A percentile compares a stretch with the other conserved stretches of the same genome.
Evolutionary conservation across 2,113 vertebrate species (phyloP).

Genomic region (Orycteropus afer): DNA sequence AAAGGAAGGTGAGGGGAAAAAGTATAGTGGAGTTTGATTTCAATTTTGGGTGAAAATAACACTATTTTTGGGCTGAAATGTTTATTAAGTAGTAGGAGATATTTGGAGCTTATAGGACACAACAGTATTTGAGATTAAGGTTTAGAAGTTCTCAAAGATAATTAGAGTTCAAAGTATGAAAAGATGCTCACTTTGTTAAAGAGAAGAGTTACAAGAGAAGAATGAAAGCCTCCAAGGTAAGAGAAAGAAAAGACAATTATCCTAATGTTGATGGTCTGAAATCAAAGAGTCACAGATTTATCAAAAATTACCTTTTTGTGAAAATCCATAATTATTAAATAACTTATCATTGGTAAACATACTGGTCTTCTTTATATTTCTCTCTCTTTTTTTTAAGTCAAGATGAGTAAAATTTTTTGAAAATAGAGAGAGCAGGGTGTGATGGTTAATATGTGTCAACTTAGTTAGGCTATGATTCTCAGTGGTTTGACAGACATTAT

Average conservation of each 20-base stretch:
- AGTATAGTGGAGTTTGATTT: background rate
- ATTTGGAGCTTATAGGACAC: background rate
- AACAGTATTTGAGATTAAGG: background rate
- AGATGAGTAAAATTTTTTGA: background rate
- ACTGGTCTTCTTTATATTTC: too few relatives aligned
- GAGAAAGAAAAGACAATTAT: background rate
- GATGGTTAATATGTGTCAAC: too few relatives aligned
- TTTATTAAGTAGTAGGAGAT: background rate
- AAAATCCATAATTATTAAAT: conserved; percentile 21
- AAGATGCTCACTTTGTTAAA: background rate
- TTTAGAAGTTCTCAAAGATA: background rate
- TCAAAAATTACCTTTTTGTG: background rate
- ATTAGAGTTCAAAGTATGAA: background rate
- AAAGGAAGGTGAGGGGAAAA: background rate
- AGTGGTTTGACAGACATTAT: too few relatives aligned
- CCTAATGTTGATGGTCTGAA: background rate
- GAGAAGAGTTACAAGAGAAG: background rate
- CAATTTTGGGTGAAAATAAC: background rate
- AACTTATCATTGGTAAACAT: conserved; percentile 18
- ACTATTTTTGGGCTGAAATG: background rate
- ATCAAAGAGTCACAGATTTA: background rate
- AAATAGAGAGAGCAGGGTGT: background rate
- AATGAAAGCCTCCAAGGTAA: background rate
- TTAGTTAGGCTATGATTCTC: too few relatives aligned
- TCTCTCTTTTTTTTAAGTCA: background rate